Evolutionary conservation across 2,113 vertebrate genomes (phyloP), one percentile per base, ranked within the genome.

Genomic region (Orcinus orca): DNA sequence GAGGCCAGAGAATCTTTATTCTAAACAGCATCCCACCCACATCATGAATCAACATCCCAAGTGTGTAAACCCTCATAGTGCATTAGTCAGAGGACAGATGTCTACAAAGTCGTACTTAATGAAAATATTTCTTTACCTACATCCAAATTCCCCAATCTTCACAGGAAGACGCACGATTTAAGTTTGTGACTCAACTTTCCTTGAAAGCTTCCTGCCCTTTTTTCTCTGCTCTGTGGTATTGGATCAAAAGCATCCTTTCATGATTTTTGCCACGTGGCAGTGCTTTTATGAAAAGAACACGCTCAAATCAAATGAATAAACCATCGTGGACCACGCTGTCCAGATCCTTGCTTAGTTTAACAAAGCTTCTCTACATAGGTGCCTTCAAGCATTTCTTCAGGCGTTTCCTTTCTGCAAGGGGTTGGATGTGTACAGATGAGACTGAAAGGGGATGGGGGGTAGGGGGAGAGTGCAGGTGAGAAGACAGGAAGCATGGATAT

Each of bases 241-340:
- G 18, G 26, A 36, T 53, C 62, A 15, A n/a, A 83, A 33, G 26
- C 13, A 4, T 2, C 12, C 36, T 50, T 23, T 29, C n/a, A 70
- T 1, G 36, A 31, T 70, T 29, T n/a, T 33, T 36, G 77, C 76
- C 58, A 0, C 1, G 12, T 14, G 60, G 76, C 23, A 1, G 31
- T 14, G 55, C 65, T n/a, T 25, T 17, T 1, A 10, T 41, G 74
- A 53, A n/a, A 31, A 74, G 17, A 55, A 29, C 70, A 23, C 0
- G 14, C 8, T 36, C 31, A 2, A 29, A 36, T 55, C 5, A 8
- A 25, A 65, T 65, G 33, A 84, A 84, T 68, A 88, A 71, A 53
- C 17, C 70, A 2, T 36, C 0, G 8, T 0, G 12, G 1, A 6
- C 10, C 21, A 0, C 0, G 15, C 26, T 10, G 23, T 21, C 63